Conservation (phyloP, 2,113 vertebrate genomes). For the Muntiacus reevesi region DNA sequence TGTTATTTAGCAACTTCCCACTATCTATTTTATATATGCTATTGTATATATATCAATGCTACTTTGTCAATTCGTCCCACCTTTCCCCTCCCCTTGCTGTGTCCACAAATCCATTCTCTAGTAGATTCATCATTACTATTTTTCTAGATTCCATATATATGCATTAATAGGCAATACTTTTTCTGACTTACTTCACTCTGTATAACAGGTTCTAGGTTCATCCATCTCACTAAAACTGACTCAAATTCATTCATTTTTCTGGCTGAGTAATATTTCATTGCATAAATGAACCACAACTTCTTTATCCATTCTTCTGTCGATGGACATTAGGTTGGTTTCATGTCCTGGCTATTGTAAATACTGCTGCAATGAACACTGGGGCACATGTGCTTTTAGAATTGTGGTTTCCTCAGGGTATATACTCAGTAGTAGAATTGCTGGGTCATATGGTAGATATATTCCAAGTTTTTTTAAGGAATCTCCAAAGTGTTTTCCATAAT, state of each 20-base stretch:
- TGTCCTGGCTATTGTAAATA: neutral
- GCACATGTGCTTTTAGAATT: neutral
- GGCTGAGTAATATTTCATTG: neutral
- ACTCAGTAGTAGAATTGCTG: neutral
- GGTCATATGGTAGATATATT: neutral
- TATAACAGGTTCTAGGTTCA: neutral
- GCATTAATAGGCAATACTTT: neutral
- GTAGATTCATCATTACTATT: neutral
- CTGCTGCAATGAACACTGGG: neutral
- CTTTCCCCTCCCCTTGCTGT: neutral
- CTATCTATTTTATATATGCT: neutral
- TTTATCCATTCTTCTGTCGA: neutral
- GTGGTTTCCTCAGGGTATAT: neutral
- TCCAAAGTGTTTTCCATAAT: neutral
- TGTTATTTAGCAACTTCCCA: neutral
- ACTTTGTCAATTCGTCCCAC: neutral
- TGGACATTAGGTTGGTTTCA: neutral
- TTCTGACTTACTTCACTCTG: neutral
- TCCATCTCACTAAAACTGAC: neutral
- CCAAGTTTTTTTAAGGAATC: neutral
- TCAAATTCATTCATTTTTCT: neutral
- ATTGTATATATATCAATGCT: neutral
- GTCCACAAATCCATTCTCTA: neutral
- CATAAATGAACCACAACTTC: neutral
- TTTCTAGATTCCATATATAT: neutral